These are phyloP conservation scores for Diadophis punctatus DNA, from an alignment of 2,113 vertebrate species.

Conservation along the genomic window DNA sequence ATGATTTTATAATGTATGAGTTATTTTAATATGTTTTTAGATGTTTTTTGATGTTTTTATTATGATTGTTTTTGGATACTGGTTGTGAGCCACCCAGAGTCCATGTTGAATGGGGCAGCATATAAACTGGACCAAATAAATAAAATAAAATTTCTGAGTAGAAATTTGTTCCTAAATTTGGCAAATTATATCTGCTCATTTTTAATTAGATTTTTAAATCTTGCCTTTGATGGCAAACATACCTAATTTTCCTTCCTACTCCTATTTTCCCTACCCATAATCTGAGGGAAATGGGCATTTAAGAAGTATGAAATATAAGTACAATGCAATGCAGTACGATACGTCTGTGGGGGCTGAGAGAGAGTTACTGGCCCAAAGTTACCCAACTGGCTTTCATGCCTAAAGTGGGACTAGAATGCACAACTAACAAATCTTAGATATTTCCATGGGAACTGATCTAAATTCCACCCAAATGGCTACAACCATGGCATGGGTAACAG, in stretches of 20 bases:
- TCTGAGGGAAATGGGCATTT: background rate
- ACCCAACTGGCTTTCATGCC: background rate
- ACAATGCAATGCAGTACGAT: background rate
- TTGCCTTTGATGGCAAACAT: background rate
- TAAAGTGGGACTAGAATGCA: background rate
- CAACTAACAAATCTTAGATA: background rate
- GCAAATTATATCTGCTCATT: background rate
- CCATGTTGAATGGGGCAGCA: too few species aligned
- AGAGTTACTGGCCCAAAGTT: background rate
- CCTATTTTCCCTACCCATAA: background rate
- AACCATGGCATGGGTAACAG: background rate
- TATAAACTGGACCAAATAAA: too few species aligned
- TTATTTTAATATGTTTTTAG: too few species aligned
- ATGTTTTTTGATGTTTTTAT: too few species aligned
- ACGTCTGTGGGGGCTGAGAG: background rate
- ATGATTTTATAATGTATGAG: too few species aligned
- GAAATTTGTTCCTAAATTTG: background rate
- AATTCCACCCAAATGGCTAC: background rate
- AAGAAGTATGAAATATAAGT: background rate
- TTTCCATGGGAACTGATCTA: background rate
- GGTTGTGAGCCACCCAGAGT: too few species aligned
- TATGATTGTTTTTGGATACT: too few species aligned
- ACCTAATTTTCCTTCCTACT: background rate
- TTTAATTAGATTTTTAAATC: background rate
- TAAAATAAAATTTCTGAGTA: too few species aligned